These are phyloP conservation scores for Thymelicus lineola DNA, from an alignment of 2,888 invertebrate species.

Conservation along the genomic window DNA sequence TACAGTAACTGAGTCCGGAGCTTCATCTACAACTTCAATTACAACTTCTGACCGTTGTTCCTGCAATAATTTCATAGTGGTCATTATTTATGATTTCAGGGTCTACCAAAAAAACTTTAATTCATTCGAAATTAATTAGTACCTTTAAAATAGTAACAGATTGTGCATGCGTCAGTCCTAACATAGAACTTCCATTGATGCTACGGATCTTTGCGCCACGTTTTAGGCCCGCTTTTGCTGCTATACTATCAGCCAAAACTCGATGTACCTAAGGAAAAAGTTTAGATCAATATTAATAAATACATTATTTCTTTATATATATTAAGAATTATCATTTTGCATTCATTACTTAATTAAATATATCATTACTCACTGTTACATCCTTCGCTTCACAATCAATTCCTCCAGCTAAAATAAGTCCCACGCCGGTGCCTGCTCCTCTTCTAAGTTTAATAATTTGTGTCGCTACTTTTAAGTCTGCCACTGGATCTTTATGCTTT, in stretches of 20 bases:
- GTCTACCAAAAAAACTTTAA: not conserved
- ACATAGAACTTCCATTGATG: slow-evolving; percentile 94
- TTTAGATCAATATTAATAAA: no score
- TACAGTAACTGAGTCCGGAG: slow-evolving; percentile 57
- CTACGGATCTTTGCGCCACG: slow-evolving; percentile 95
- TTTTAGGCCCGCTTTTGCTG: slow-evolving; percentile 94
- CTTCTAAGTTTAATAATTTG: slow-evolving; percentile 67
- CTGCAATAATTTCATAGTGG: slow-evolving; percentile 62
- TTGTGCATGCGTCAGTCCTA: slow-evolving; percentile 93
- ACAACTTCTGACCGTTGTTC: slow-evolving; percentile 92
- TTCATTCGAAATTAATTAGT: not conserved
- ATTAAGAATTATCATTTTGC: no score
- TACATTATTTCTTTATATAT: no score
- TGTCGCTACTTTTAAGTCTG: slow-evolving; percentile 57
- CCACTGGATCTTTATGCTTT: slow-evolving; percentile 51
- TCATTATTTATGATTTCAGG: no score
- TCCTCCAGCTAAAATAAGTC: slow-evolving; percentile 95
- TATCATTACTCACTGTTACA: slow-evolving; percentile 88
- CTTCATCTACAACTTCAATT: slow-evolving; percentile 88
- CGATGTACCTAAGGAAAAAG: slow-evolving; percentile 89
- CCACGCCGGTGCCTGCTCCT: slow-evolving; percentile 88
- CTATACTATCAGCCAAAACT: slow-evolving; percentile 93
- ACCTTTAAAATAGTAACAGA: slow-evolving; percentile 95
- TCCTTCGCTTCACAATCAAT: slow-evolving; percentile 96
- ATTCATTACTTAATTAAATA: slow-evolving; percentile 4